Percentiles rank a stretch among this genome's conserved stretches.
These are phyloP conservation scores for Holothuria leucospilota DNA, from an alignment of 53 echinoderm and acorn worm genomes.

Conservation along the genomic window DNA sequence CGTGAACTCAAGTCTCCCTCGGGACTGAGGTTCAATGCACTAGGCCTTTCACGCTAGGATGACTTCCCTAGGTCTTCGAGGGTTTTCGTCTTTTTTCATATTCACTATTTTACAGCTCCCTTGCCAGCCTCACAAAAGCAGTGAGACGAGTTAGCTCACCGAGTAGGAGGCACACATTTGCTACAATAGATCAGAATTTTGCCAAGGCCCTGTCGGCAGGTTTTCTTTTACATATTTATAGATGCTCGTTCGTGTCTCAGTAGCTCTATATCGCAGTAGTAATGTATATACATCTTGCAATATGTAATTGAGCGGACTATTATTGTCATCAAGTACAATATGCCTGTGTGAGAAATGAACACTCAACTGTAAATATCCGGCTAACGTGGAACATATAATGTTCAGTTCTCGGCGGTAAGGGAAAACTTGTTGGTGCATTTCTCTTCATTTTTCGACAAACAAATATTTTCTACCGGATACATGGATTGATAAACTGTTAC, in stretches of 20 bases:
- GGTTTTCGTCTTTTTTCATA: constrained; percentile 6
- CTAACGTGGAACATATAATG: too few species aligned
- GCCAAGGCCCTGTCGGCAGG: not conserved
- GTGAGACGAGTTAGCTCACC: not conserved
- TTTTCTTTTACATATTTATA: not conserved
- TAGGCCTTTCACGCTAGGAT: constrained; percentile 35
- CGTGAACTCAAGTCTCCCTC: constrained; percentile 29
- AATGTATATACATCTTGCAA: constrained; percentile 10
- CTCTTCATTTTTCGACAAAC: too few species aligned
- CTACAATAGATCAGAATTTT: constrained; percentile 20
- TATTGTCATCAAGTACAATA: not conserved
- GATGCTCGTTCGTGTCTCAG: not conserved
- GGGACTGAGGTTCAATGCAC: constrained; percentile 41
- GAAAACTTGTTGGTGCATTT: too few species aligned
- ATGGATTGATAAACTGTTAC: too few species aligned
- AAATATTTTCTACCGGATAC: too few species aligned
- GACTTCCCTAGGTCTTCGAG: constrained; percentile 24
- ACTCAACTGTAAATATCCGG: too few species aligned
- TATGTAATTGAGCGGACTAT: constrained; percentile 14
- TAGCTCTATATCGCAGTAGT: not conserved
- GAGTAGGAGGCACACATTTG: constrained; percentile 25
- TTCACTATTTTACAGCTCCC: constrained; percentile 4
- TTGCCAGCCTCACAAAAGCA: not conserved
- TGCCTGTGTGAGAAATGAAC: not conserved
- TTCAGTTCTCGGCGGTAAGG: too few species aligned